Conservation (phyloP, 2,797 vertebrate species). For the Gadopsis marmoratus region DNA sequence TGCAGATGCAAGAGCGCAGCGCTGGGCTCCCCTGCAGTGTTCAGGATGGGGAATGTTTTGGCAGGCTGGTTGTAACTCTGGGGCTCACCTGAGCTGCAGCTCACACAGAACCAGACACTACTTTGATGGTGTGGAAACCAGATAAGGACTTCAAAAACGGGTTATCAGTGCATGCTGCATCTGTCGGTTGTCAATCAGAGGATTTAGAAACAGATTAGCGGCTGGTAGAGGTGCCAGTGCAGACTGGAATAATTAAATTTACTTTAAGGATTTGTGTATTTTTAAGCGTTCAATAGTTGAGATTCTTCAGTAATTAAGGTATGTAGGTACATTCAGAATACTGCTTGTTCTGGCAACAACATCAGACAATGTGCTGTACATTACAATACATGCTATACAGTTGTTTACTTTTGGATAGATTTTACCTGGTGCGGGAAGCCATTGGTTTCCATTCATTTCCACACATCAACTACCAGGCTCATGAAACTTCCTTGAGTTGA, state of each 20-base stretch:
- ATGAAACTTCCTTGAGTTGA: background rate
- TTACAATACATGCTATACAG: background rate
- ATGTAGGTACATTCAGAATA: background rate
- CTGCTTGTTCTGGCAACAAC: background rate
- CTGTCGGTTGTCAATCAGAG: conserved; percentile 44
- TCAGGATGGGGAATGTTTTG: conserved; percentile 47
- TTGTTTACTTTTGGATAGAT: background rate
- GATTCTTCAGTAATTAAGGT: conserved; percentile 1
- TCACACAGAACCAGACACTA: conserved; percentile 40
- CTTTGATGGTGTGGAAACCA: conserved; percentile 60
- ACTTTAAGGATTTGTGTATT: conserved; percentile 14
- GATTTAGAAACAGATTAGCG: conserved; percentile 48
- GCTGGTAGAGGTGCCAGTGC: conserved; percentile 24
- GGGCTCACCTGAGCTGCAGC: conserved; percentile 58
- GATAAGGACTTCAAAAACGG: conserved; percentile 70
- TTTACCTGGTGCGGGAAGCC: background rate
- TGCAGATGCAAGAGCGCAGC: conserved; percentile 31
- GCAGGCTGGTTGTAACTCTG: conserved; percentile 43
- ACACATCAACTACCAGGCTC: background rate
- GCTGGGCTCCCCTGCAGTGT: conserved; percentile 48
- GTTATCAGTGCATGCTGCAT: conserved; percentile 57
- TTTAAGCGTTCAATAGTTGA: conserved; percentile 19
- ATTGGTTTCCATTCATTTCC: background rate
- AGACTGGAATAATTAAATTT: conserved; percentile 24
- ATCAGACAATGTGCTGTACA: background rate